Conservation (phyloP, 2,113 vertebrate species). For the Tauraco erythrolophus region DNA sequence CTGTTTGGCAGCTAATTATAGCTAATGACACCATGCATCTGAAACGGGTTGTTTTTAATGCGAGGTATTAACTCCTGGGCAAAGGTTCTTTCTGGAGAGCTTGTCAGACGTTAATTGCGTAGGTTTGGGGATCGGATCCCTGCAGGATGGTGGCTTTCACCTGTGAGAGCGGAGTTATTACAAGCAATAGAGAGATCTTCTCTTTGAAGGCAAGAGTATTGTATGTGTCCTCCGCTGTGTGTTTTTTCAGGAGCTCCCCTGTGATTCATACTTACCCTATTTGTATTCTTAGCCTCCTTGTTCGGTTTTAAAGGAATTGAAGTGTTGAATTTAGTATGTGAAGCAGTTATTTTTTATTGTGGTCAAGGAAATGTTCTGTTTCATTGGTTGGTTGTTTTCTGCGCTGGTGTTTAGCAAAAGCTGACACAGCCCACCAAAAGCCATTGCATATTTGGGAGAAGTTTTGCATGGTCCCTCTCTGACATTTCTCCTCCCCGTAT, state of each 20-base stretch:
- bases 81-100: background rate
- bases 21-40: background rate
- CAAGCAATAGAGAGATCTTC: background rate
- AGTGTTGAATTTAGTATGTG: background rate
- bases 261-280: background rate
- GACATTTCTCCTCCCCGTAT: background rate
- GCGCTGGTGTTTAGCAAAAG: background rate
- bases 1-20: background rate
- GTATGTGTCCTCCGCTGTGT: accelerated
- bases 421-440: background rate
- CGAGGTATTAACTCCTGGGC: background rate
- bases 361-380: background rate
- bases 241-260: background rate
- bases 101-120: accelerated
- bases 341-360: background rate
- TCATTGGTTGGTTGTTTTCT: background rate
- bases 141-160: background rate
- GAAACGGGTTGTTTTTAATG: background rate
- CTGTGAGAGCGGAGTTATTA: accelerated
- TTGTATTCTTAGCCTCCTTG: background rate
- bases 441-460: background rate
- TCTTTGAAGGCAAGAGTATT: background rate
- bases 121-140: accelerated
- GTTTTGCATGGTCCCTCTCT: background rate
- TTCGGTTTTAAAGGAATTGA: background rate